phyloP scores from a whole-genome alignment of 1,140 invertebrate species.

The Drosophila willistoni region DNA sequence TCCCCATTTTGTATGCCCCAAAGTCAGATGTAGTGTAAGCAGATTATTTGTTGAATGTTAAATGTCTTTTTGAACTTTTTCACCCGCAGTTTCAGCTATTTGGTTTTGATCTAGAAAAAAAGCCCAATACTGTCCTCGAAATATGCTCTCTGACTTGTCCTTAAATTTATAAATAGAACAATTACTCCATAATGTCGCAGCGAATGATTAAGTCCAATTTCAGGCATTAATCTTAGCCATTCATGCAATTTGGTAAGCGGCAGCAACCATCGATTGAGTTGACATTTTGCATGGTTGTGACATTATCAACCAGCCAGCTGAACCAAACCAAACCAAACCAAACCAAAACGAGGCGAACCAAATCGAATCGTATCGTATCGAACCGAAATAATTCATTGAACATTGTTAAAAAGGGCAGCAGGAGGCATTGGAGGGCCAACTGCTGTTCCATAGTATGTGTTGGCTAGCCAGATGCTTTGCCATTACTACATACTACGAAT shows the following conservation, averaged over 20 bases:
- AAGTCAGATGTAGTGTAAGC: no score
- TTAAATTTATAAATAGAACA: no score
- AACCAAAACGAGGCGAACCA: conserved; percentile 29
- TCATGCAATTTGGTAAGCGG: not conserved
- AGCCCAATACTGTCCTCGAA: no score
- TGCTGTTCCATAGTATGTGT: conserved; percentile 17
- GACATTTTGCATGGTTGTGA: conserved; percentile 44
- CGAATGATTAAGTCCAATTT: not conserved
- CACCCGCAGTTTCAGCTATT: no score
- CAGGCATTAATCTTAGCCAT: conserved; percentile 1
- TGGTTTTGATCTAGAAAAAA: no score
- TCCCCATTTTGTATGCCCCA: no score
- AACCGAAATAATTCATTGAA: conserved; percentile 65
- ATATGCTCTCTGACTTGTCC: no score
- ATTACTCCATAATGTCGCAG: no score
- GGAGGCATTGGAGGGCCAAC: not conserved
- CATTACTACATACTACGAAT: not conserved
- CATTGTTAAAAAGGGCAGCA: conserved; percentile 39
- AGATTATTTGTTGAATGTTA: no score
- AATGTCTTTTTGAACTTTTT: no score
- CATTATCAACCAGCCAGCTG: conserved; percentile 52
- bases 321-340: not conserved
- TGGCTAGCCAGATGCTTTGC: conserved; percentile 1
- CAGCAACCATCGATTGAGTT: conserved; percentile 58
- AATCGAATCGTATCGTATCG: not conserved